phyloP scores from a whole-genome alignment of 2,888 invertebrate genomes.

The Penaeus monodon region DNA sequence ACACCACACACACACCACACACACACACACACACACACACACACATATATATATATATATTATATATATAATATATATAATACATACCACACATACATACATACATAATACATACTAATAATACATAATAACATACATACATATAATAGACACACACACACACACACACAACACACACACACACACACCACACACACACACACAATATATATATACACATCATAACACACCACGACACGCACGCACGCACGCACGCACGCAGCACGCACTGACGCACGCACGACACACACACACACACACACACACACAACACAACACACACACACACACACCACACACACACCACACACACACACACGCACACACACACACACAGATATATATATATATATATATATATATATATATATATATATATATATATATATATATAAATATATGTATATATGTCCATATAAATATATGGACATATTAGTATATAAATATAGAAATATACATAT shows the following conservation, averaged over 20 bases:
- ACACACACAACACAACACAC: too few relatives aligned
- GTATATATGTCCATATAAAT: background rate
- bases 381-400: conserved; percentile 9
- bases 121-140: background rate
- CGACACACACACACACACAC: too few relatives aligned
- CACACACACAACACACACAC: too few relatives aligned
- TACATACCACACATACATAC: background rate
- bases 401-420: conserved; percentile 7
- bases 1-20: background rate
- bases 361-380: background rate
- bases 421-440: background rate
- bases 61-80: too few relatives aligned
- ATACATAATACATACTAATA: background rate
- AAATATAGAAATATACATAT: too few relatives aligned
- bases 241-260: too few relatives aligned
- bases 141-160: too few relatives aligned
- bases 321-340: background rate
- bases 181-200: too few relatives aligned
- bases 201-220: too few relatives aligned
- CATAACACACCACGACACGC: too few relatives aligned
- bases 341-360: background rate
- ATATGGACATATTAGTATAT: background rate
- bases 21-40: background rate
- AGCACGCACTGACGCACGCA: too few relatives aligned
- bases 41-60: too few relatives aligned